Evolutionary conservation across 1,140 invertebrate genomes (phyloP), one percentile per base, ranked within the genome.

Genomic region (Brachionus plicatilis): DNA sequence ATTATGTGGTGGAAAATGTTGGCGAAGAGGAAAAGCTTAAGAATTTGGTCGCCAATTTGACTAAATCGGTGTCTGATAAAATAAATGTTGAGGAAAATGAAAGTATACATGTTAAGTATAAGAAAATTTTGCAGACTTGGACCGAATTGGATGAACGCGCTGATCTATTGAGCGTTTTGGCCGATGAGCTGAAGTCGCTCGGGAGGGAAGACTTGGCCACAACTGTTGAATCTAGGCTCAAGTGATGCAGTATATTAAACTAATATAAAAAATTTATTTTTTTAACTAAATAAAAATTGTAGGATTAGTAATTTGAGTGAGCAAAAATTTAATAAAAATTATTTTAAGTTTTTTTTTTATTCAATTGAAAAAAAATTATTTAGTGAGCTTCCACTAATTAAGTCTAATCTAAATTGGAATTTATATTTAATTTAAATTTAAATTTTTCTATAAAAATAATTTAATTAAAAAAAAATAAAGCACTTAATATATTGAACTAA

Each of bases 41-140:
- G 27, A 76, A 76, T 14, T 76, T 76, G 43, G 72, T 50, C 3
- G 12, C 14, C 11, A 76, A 76, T 27, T 76, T 76, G 43, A 50
- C 43, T 0, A 76, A 76, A 33, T 37, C 11, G 20, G 45, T 76
- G 2, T 50, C 20, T 14, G 72, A 76, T 50, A 76, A 76, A 27
- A 50, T 76, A 50, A 14, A 2, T 37, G 24, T 50, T 50, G 72
- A 76, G 24, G 11, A 47, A 5, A 29, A 27, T 12, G 20, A 50
- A 20, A 20, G 24, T 24, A 50, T 50, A 1, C 43, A 76, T 11
- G 43, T 29, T 9, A 76, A 50, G 29, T 76, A 50, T 50, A 76
- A 76, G n/a, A 76, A 76, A 76, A 76, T 76, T 24, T 33, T 76
- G 17, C 72, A 76, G 43, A 76, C 43, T n/a, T 76, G 72, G 72